Base-by-base conservation (phyloP, 2,797 vertebrate species). In the Decapterus maruadsi region DNA sequence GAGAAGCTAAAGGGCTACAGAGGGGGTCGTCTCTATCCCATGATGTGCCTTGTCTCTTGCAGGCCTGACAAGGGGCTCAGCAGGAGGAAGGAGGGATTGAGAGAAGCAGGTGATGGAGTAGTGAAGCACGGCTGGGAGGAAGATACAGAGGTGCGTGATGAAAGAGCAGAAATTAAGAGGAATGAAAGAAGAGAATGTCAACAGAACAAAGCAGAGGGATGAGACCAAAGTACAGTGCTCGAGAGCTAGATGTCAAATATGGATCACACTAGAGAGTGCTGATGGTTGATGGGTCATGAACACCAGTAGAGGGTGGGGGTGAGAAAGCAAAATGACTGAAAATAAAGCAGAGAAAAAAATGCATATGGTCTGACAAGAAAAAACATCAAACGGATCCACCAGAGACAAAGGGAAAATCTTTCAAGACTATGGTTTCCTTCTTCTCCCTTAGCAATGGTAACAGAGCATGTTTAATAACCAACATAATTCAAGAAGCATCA, bases 141-240 rank as follows among this genome's bases (percentile, higher is more conserved):
- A 77, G 56, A 62, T 40, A 22, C 31, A 29, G 69, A 67, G 64
- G 48, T 54, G 22, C 19, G 50, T 68, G 76, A 84, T 84, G 68
- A 87, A 85, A 80, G 78, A 50, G 57, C 46, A 64, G 46, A 55
- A 61, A 74, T 78, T 66, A 72, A 75, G 75, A 62, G 53, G n/a
- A 20, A 69, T 54, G 50, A 63, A 70, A 69, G 50, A 8, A n/a
- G 20, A 55, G 71, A 77, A 61, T 67, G 40, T 55, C 2, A 26
- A 29, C 20, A 19, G 31, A 66, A 63, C 53, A 14, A 65, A 46
- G 65, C 50, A 8, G 22, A 59, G 31, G 19, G n/a, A 72, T 45
- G 75, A 19, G 16, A 46, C 1, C 31, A 68, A 26, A 26, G 55
- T 43, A 48, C 56, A 55, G 68, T 58, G 57, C n/a, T 29, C 1